phyloP scores from a whole-genome alignment of 1,140 invertebrate genomes.

The Hermetia illucens region DNA sequence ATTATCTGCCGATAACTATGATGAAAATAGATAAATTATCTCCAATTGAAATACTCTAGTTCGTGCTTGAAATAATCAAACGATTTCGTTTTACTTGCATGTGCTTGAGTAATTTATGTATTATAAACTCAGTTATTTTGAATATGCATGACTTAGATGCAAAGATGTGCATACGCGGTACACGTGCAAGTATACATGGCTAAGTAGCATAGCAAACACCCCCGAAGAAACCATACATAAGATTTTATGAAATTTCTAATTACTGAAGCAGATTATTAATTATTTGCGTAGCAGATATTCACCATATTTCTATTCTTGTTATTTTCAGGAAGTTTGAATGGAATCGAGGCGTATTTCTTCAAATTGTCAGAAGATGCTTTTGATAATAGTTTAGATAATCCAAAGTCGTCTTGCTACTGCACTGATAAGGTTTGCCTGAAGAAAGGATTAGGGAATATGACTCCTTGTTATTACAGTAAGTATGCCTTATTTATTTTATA shows the following conservation, averaged over 20 bases:
- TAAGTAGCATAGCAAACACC: background rate
- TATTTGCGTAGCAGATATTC: too few species aligned
- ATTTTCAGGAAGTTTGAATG: slow-evolving; percentile 4
- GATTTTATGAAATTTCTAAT: background rate
- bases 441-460: slow-evolving; percentile 46
- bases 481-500: slow-evolving; percentile 9
- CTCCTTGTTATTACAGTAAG: slow-evolving; percentile 61
- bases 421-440: slow-evolving; percentile 47
- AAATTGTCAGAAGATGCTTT: slow-evolving; percentile 38
- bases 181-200: too few species aligned
- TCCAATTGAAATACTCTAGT: too few species aligned
- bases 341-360: slow-evolving; percentile 30
- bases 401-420: slow-evolving; percentile 23
- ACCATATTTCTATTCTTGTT: background rate
- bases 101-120: too few species aligned
- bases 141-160: too few species aligned
- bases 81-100: too few species aligned
- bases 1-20: too few species aligned
- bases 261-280: too few species aligned
- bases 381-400: slow-evolving; percentile 22
- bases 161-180: too few species aligned
- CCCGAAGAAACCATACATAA: background rate
- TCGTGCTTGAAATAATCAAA: too few species aligned
- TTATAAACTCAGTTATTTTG: too few species aligned
- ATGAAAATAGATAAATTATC: too few species aligned